These are phyloP conservation scores for Xestoiulus laeticollis DNA, from an alignment of 2,888 invertebrate species.

Conservation along the genomic window DNA sequence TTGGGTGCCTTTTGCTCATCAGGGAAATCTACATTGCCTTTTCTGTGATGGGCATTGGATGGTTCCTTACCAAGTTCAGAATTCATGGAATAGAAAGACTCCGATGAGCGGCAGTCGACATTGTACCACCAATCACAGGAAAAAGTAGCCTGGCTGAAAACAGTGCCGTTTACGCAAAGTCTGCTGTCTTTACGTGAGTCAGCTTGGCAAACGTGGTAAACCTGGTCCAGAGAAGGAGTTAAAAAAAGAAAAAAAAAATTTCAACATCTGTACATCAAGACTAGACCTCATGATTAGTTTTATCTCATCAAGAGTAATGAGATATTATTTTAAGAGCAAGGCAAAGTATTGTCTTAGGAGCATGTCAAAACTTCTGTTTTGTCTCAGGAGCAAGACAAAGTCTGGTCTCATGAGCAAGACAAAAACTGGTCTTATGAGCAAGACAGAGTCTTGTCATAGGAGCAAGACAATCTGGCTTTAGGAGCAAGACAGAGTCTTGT, in stretches of 20 bases:
- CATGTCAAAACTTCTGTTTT: too few relatives aligned
- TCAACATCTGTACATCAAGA: neutral
- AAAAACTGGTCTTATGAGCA: too few relatives aligned
- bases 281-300: too few relatives aligned
- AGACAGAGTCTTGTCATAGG: too few relatives aligned
- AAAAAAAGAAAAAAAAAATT: neutral
- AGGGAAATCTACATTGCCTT: neutral
- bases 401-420: too few relatives aligned
- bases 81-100: constrained; percentile 52
- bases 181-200: constrained; percentile 53
- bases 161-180: constrained; percentile 55
- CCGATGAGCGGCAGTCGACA: constrained; percentile 54
- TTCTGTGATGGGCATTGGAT: constrained; percentile 33
- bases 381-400: too few relatives aligned
- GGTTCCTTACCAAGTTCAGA: constrained; percentile 50
- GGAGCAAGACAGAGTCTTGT: too few relatives aligned
- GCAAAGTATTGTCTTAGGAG: too few relatives aligned
- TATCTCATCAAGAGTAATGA: too few relatives aligned
- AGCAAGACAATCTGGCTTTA: too few relatives aligned
- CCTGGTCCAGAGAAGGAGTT: constrained; percentile 43
- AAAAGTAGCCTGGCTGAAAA: constrained; percentile 56
- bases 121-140: constrained; percentile 56
- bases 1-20: neutral
- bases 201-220: constrained; percentile 54
- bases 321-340: too few relatives aligned